phyloP scores from a whole-genome alignment of 2,113 vertebrate genomes.

The Maccullochella peelii region DNA sequence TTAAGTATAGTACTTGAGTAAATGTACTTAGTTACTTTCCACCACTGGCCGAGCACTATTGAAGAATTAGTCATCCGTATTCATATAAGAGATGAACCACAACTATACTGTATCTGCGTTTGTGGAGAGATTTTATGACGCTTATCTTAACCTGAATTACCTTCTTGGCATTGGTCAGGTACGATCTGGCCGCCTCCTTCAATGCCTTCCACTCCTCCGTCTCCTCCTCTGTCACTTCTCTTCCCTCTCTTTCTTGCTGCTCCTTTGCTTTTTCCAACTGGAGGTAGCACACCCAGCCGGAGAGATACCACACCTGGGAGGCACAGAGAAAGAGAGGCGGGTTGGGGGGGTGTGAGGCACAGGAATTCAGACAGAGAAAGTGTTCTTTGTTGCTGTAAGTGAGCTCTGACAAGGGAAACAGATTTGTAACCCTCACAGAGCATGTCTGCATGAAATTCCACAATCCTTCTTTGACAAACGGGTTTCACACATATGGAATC shows the following conservation, averaged over 20 bases:
- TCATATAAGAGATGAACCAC: background rate
- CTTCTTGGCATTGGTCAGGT: constrained; percentile 84
- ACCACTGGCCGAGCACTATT: background rate
- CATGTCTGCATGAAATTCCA: constrained; percentile 57
- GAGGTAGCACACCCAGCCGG: constrained; percentile 85
- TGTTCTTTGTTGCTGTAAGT: constrained; percentile 47
- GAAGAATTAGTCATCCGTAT: background rate
- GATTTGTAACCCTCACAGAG: constrained; percentile 51
- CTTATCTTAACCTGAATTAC: constrained; percentile 60
- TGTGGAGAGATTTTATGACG: background rate
- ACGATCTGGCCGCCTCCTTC: constrained; percentile 79
- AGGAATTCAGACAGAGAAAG: constrained; percentile 44
- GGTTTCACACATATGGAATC: constrained; percentile 37
- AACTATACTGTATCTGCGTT: background rate
- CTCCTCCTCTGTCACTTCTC: constrained; percentile 71
- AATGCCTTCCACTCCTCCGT: constrained; percentile 80
- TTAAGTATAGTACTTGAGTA: background rate
- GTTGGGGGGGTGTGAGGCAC: background rate
- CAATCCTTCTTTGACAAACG: constrained; percentile 44
- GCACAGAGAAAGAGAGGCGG: constrained; percentile 58
- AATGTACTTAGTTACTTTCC: background rate
- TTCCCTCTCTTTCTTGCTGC: constrained; percentile 77
- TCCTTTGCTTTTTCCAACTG: constrained; percentile 75
- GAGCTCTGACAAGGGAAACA: constrained; percentile 57
- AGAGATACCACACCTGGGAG: constrained; percentile 86